These are phyloP conservation scores for Pygathrix nemaeus DNA, from an alignment of 2,113 vertebrate genomes.

Conservation along the genomic window DNA sequence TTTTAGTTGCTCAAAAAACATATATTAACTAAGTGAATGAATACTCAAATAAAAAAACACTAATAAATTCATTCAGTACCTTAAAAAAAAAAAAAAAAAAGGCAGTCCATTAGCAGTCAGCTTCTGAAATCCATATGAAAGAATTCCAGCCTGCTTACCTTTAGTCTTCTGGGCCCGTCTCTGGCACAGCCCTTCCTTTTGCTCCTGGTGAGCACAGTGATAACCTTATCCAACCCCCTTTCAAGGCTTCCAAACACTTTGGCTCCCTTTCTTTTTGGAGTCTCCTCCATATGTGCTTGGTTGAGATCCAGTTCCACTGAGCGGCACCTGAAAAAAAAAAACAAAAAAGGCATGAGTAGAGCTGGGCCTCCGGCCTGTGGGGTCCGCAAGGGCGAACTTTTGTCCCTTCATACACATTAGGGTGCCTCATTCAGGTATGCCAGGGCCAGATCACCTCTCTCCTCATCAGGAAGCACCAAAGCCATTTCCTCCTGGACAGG, in stretches of 20 bases:
- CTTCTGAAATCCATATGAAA: not conserved
- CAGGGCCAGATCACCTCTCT: not conserved
- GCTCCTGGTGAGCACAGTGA: constrained; percentile 94
- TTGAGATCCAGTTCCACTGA: constrained; percentile 89
- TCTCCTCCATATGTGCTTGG: constrained; percentile 83
- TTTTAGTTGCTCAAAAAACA: not conserved
- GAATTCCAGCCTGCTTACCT: constrained; percentile 83
- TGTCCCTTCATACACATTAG: not conserved
- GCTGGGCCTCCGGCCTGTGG: not conserved
- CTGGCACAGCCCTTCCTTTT: constrained; percentile 87
- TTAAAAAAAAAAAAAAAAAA: not conserved
- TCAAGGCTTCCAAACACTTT: constrained; percentile 95
- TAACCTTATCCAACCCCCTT: constrained; percentile 94
- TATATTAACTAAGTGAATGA: not conserved
- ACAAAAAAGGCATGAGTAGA: not conserved
- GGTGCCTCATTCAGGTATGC: not conserved
- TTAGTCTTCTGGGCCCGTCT: constrained; percentile 90
- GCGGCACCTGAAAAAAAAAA: constrained; percentile 84
- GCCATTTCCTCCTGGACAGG: not conserved
- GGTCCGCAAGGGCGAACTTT: too few species aligned
- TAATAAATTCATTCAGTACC: not conserved
- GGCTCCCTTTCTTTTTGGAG: constrained; percentile 90
- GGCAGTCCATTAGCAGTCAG: not conserved
- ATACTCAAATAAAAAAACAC: not conserved
- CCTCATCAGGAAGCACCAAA: not conserved